Conservation (phyloP, 2,113 vertebrate genomes). For the Cyanoramphus novaezelandiae region DNA sequence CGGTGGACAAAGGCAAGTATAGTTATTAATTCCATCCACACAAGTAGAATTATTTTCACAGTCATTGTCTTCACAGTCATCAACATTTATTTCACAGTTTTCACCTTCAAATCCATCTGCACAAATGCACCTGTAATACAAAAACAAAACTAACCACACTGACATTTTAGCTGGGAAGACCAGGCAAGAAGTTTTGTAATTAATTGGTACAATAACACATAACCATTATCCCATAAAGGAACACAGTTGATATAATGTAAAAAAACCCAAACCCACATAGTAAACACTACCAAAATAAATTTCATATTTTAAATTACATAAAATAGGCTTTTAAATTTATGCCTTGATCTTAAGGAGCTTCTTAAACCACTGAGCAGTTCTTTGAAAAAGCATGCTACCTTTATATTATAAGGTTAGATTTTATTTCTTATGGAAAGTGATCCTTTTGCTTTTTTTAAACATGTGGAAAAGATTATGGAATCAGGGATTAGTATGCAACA, state of each 20-base stretch:
- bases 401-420: background rate
- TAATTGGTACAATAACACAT: background rate
- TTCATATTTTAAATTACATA: background rate
- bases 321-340: background rate
- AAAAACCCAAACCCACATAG: background rate
- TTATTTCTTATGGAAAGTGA: background rate
- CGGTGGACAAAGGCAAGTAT: slow-evolving; percentile 93
- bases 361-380: background rate
- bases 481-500: background rate
- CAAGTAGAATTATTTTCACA: slow-evolving; percentile 99
- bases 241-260: background rate
- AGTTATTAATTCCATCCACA: slow-evolving; percentile 97
- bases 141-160: background rate
- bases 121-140: slow-evolving; percentile 87
- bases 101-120: slow-evolving; percentile 96
- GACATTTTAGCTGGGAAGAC: background rate
- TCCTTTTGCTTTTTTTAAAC: background rate
- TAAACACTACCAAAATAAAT: background rate
- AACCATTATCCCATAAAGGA: background rate
- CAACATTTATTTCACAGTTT: slow-evolving; percentile 92
- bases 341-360: background rate
- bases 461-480: background rate
- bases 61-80: slow-evolving; percentile 98
- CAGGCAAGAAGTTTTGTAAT: background rate
- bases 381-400: background rate